Evolutionary conservation across 2,113 vertebrate species (phyloP).

Genomic region (Caretta caretta): DNA sequence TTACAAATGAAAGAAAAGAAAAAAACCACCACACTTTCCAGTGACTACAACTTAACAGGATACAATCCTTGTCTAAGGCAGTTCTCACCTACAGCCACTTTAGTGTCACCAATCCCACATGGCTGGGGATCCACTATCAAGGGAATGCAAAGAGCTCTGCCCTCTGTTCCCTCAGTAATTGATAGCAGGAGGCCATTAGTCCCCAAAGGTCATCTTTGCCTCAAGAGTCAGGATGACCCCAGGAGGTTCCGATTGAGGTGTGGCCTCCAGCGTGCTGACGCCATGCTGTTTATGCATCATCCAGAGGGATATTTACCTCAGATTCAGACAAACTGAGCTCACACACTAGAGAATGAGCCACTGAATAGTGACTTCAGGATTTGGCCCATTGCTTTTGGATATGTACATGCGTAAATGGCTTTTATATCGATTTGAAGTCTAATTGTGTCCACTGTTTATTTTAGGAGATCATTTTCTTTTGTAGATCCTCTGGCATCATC

Average conservation of each 20-base stretch:
- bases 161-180: no score
- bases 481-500: neutral
- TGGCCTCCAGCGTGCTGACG: neutral
- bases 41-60: neutral
- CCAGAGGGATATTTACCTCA: neutral
- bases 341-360: neutral
- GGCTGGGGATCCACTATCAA: neutral
- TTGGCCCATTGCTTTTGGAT: neutral
- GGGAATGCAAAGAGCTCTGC: no score
- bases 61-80: neutral
- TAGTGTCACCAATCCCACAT: neutral
- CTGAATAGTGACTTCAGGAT: neutral
- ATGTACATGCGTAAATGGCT: neutral
- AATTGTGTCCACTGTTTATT: rapidly evolving
- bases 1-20: neutral
- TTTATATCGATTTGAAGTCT: neutral
- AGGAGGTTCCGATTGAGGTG: neutral
- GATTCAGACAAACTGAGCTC: neutral
- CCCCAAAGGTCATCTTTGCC: no score
- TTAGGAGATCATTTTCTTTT: neutral
- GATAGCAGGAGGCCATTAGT: no score
- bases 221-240: no score
- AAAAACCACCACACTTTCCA: neutral
- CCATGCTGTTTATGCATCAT: neutral
- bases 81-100: neutral